Percentiles rank a stretch among this genome's conserved stretches.
Conservation (phyloP, 2,888 invertebrate species). For the Plebejus melissa region DNA sequence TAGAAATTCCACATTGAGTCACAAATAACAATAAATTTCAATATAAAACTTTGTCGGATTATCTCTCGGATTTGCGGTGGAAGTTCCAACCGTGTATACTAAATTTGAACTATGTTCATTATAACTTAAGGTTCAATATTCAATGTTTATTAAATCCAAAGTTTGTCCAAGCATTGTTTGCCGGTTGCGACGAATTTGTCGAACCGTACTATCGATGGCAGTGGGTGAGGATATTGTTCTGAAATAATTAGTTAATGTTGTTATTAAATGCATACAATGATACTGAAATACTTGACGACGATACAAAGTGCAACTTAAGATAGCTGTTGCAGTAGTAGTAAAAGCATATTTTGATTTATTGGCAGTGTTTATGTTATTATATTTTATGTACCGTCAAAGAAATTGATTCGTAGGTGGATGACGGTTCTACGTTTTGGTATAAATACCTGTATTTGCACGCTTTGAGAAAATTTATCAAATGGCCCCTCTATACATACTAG, state of each 20-base stretch:
- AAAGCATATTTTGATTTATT: too few relatives aligned
- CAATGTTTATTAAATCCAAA: constrained; percentile 25
- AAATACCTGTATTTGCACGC: too few relatives aligned
- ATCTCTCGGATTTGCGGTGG: constrained; percentile 29
- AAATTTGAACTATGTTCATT: constrained; percentile 26
- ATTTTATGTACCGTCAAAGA: too few relatives aligned
- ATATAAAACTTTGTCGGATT: constrained; percentile 33
- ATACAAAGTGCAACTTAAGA: too few relatives aligned
- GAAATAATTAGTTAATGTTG: background rate
- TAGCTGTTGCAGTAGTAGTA: too few relatives aligned
- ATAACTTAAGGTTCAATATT: constrained; percentile 24
- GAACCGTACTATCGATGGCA: background rate
- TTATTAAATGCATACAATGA: background rate
- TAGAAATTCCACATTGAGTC: background rate
- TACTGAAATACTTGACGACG: background rate
- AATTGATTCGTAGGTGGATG: too few relatives aligned
- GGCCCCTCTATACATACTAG: too few relatives aligned
- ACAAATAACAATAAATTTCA: constrained; percentile 33
- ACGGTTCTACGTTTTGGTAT: too few relatives aligned
- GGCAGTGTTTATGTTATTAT: too few relatives aligned
- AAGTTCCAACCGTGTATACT: constrained; percentile 28
- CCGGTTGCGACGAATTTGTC: constrained; percentile 20
- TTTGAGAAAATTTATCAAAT: too few relatives aligned
- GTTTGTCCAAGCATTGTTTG: constrained; percentile 20
- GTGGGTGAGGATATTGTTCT: background rate